A percentile compares a stretch with the other conserved stretches of the same genome.
phyloP scores from a whole-genome alignment of 2,888 invertebrate species.

The Tricholauxania praeusta region DNA sequence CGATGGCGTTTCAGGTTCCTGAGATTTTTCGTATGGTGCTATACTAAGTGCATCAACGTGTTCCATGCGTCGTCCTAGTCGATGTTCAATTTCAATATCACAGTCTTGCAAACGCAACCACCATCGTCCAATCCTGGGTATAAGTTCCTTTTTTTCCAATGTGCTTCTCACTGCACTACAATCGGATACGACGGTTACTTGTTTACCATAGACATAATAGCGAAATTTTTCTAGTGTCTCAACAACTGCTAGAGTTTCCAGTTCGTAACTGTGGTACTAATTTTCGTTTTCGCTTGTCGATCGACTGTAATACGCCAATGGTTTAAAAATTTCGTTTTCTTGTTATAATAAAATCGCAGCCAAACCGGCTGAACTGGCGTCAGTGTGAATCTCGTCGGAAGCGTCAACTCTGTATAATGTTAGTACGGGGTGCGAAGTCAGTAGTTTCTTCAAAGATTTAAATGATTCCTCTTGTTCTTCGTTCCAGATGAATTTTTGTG shows the following conservation, averaged over 20 bases:
- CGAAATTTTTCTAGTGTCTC: background rate
- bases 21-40: conserved; percentile 8
- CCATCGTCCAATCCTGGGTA: conserved; percentile 46
- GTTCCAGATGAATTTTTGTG: background rate
- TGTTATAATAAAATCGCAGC: background rate
- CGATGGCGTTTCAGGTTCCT: conserved; percentile 15
- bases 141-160: conserved; percentile 32
- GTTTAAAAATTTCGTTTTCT: background rate
- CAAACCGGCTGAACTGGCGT: conserved; percentile 11
- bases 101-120: conserved; percentile 45
- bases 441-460: background rate
- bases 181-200: conserved; percentile 34
- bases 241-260: conserved; percentile 1
- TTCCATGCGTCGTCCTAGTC: background rate
- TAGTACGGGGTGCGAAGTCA: background rate
- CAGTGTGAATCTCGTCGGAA: conserved; percentile 7
- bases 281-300: background rate
- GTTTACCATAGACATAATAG: conserved; percentile 11
- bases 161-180: conserved; percentile 36
- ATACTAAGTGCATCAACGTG: conserved; percentile 13
- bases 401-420: background rate
- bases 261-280: background rate
- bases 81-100: conserved; percentile 8
- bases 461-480: background rate
- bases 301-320: background rate